Evolutionary conservation across 1,140 invertebrate species (phyloP).

Genomic region (Zaprionus lachaisei): DNA sequence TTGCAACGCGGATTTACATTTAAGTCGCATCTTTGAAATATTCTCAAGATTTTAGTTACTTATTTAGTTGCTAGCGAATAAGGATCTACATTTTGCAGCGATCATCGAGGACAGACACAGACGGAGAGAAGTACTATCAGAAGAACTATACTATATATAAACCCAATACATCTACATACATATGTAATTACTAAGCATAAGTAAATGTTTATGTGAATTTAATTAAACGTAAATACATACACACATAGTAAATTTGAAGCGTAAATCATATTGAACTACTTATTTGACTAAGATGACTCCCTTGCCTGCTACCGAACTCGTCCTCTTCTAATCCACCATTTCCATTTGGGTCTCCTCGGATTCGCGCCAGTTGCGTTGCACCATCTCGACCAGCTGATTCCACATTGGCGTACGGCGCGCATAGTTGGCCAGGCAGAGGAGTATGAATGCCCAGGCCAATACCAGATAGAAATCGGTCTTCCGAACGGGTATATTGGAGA

Average conservation of each 20-base stretch:
- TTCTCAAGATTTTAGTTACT: conserved; percentile 40
- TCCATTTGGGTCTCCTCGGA: conserved; percentile 93
- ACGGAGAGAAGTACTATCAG: conserved; percentile 3
- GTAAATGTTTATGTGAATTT: conserved; percentile 79
- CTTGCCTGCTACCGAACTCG: background rate
- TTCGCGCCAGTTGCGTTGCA: conserved; percentile 95
- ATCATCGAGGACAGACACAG: background rate
- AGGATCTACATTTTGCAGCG: conserved; percentile 56
- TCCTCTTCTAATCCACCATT: conserved; percentile 55
- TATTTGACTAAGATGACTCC: background rate
- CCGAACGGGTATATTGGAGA: conserved; percentile 85
- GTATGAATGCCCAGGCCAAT: conserved; percentile 94
- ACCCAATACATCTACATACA: conserved; percentile 28
- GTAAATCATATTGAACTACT: conserved; percentile 24
- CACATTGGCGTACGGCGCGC: conserved; percentile 92
- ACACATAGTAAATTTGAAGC: conserved; percentile 54
- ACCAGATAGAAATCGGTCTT: conserved; percentile 91
- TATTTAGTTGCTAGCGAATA: conserved; percentile 41
- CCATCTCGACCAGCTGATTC: conserved; percentile 92
- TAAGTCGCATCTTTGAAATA: conserved; percentile 39
- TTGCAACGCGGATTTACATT: conserved; percentile 6
- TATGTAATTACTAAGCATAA: conserved; percentile 62
- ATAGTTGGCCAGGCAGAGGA: conserved; percentile 90
- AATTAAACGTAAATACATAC: conserved; percentile 77
- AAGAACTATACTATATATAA: conserved; percentile 35